These are phyloP conservation scores for Drosophila robusta DNA, from an alignment of 2,888 invertebrate genomes.

Conservation along the genomic window DNA sequence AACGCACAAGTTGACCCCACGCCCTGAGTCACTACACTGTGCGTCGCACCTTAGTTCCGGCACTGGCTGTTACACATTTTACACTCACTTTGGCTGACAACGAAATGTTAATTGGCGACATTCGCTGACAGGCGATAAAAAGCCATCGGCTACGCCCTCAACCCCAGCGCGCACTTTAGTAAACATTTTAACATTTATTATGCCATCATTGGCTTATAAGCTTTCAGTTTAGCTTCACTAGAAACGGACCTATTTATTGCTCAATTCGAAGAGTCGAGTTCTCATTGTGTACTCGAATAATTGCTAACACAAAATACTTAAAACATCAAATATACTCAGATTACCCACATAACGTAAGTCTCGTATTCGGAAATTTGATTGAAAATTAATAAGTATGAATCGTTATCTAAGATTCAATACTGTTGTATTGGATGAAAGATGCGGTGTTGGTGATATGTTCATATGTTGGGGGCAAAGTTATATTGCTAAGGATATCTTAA, in stretches of 20 bases:
- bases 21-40: slow-evolving; percentile 3
- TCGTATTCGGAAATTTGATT: too few species aligned
- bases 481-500: too few species aligned
- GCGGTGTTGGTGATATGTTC: too few species aligned
- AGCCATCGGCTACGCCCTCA: slow-evolving; percentile 20
- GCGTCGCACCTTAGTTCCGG: slow-evolving; percentile 17
- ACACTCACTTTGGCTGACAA: slow-evolving; percentile 75
- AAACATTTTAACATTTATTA: slow-evolving; percentile 7
- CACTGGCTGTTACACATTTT: slow-evolving; percentile 43
- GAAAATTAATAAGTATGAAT: too few species aligned
- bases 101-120: slow-evolving; percentile 66
- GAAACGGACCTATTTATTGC: not conserved
- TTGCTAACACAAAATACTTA: too few species aligned
- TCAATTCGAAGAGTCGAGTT: not conserved
- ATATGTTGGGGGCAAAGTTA: too few species aligned
- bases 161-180: not conserved
- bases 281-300: too few species aligned
- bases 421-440: too few species aligned
- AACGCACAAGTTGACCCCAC: slow-evolving; percentile 9
- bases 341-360: too few species aligned
- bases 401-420: too few species aligned
- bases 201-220: slow-evolving; percentile 13
- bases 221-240: not conserved
- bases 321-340: too few species aligned
- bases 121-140: slow-evolving; percentile 72